Conservation (phyloP, 64 coral and sea anemone species). For the Orbicella faveolata region DNA sequence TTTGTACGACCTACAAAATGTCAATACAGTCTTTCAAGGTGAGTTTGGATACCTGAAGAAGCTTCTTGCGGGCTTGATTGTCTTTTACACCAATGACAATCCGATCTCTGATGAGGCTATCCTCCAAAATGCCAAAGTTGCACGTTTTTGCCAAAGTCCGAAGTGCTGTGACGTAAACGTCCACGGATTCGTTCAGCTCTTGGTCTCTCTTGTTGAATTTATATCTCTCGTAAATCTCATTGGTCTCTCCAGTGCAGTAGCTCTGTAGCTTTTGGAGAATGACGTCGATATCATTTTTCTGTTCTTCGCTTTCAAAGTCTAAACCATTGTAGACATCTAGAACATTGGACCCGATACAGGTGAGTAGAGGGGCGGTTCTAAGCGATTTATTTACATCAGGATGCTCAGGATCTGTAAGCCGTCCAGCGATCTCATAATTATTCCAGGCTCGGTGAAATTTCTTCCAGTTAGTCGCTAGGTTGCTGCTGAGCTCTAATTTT, state of each 20-base stretch:
- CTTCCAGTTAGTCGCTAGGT: constrained; percentile 53
- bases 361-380: constrained; percentile 31
- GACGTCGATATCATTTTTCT: constrained; percentile 26
- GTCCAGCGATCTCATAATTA: constrained; percentile 46
- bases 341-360: constrained; percentile 34
- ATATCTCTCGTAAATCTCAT: constrained; percentile 56
- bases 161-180: constrained; percentile 41
- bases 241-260: constrained; percentile 43
- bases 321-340: constrained; percentile 52
- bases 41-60: constrained; percentile 48
- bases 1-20: constrained; percentile 43
- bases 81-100: constrained; percentile 62
- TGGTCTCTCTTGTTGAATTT: constrained; percentile 51
- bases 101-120: constrained; percentile 46
- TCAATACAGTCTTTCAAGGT: constrained; percentile 54
- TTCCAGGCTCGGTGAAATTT: constrained; percentile 25
- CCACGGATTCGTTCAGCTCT: background rate
- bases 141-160: constrained; percentile 38
- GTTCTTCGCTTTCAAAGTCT: constrained; percentile 23
- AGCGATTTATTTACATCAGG: constrained; percentile 8
- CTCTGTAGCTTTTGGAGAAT: constrained; percentile 28
- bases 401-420: constrained; percentile 3
- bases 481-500: constrained; percentile 15
- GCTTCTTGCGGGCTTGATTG: constrained; percentile 60
- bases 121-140: constrained; percentile 41